Evolutionary conservation across 2,797 vertebrate species (phyloP).

Genomic region (Phyllotis vaccarum): DNA sequence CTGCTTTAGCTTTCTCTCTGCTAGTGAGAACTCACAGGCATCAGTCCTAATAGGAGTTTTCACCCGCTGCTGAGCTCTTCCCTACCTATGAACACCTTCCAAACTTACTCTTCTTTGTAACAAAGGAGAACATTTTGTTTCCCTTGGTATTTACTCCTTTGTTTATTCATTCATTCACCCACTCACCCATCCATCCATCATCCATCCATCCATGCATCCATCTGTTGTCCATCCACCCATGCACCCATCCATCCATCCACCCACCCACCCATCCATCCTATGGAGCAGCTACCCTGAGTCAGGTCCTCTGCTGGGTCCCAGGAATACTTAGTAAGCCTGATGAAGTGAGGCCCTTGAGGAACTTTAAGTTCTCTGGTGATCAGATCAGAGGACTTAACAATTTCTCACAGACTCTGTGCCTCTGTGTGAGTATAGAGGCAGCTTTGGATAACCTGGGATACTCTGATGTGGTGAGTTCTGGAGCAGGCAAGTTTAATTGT

Average conservation of each 20-base stretch:
- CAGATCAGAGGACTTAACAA: background rate
- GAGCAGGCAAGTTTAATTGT: background rate
- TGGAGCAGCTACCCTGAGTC: background rate
- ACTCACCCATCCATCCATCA: background rate
- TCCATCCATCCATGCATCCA: background rate
- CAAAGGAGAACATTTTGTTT: slow-evolving; percentile 10
- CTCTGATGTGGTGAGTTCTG: background rate
- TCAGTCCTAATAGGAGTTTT: background rate
- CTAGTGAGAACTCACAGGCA: background rate
- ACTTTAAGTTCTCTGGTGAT: background rate
- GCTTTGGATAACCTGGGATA: background rate
- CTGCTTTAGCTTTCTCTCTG: background rate
- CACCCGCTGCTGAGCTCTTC: background rate
- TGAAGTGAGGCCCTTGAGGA: background rate
- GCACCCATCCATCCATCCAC: background rate
- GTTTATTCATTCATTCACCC: background rate
- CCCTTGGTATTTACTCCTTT: background rate
- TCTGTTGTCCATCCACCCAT: background rate
- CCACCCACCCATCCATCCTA: background rate
- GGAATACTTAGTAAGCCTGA: background rate
- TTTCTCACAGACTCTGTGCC: background rate
- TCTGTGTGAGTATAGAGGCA: background rate
- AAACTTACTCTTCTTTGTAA: background rate
- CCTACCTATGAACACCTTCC: background rate
- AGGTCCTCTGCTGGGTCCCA: background rate